Conservation (phyloP, 2,888 invertebrate species). For the Nebria salina region DNA sequence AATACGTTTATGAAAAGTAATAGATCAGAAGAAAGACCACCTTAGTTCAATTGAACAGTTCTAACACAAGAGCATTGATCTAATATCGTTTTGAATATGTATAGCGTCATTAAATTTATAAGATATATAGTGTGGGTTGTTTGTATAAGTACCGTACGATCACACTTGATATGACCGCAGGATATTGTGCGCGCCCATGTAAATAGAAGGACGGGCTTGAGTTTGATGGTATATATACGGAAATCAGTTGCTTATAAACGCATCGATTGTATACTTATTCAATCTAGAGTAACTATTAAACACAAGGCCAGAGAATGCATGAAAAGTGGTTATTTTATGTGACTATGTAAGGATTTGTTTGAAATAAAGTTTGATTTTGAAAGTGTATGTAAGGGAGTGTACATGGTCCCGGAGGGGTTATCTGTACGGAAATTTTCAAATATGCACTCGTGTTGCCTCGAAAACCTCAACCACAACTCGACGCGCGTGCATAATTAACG, state of each 20-base stretch:
- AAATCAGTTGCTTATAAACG: not conserved
- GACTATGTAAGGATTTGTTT: no score
- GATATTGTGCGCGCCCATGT: not conserved
- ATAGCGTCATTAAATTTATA: not conserved
- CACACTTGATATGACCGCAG: not conserved
- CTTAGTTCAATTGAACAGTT: not conserved
- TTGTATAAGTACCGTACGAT: not conserved
- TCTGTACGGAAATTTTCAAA: not conserved
- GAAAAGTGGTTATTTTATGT: no score
- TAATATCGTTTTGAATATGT: conserved; percentile 1
- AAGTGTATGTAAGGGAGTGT: not conserved
- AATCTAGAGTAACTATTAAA: no score
- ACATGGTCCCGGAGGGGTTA: no score
- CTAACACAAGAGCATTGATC: not conserved
- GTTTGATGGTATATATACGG: not conserved
- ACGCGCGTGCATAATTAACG: not conserved
- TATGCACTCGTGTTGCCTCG: not conserved
- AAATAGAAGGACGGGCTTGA: not conserved
- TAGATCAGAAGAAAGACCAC: not conserved
- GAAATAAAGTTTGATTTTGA: not conserved
- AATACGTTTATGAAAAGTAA: not conserved
- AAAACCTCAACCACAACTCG: not conserved
- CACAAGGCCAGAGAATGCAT: no score
- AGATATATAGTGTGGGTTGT: not conserved
- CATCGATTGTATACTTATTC: not conserved